phyloP scores from a whole-genome alignment of 2,888 invertebrate species.

The Pegoplata infirma region DNA sequence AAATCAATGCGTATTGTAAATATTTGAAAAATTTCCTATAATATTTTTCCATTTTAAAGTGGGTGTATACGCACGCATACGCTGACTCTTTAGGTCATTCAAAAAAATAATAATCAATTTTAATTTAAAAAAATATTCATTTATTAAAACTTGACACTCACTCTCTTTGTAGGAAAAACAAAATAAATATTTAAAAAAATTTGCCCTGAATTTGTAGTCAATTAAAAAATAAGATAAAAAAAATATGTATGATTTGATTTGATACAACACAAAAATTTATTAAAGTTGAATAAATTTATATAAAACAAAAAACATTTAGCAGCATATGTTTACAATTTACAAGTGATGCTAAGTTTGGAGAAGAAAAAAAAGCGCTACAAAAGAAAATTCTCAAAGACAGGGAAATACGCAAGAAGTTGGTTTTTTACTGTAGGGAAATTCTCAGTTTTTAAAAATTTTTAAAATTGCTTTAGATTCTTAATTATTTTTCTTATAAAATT shows the following conservation, averaged over 20 bases:
- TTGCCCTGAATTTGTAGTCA: conserved; percentile 44
- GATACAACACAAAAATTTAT: not conserved
- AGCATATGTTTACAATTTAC: too few species aligned
- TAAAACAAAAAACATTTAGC: not conserved
- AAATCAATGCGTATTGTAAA: not conserved
- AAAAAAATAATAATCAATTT: conserved; percentile 35
- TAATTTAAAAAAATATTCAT: conserved; percentile 39
- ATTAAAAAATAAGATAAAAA: conserved; percentile 21
- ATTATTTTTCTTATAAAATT: too few species aligned
- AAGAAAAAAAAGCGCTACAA: too few species aligned
- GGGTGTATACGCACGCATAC: not conserved
- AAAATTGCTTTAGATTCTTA: too few species aligned
- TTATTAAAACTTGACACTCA: conserved; percentile 40
- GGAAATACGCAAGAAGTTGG: too few species aligned
- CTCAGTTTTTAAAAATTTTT: too few species aligned
- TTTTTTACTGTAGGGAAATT: too few species aligned
- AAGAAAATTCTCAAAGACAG: too few species aligned
- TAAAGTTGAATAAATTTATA: not conserved
- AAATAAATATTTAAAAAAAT: conserved; percentile 15
- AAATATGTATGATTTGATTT: conserved; percentile 35
- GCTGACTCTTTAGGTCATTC: not conserved
- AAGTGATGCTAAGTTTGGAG: too few species aligned
- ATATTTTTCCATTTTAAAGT: not conserved
- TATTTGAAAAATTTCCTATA: not conserved
- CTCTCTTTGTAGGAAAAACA: not conserved